Base-by-base conservation (phyloP, 2,113 vertebrate species). In the Poecilia latipinna region DNA sequence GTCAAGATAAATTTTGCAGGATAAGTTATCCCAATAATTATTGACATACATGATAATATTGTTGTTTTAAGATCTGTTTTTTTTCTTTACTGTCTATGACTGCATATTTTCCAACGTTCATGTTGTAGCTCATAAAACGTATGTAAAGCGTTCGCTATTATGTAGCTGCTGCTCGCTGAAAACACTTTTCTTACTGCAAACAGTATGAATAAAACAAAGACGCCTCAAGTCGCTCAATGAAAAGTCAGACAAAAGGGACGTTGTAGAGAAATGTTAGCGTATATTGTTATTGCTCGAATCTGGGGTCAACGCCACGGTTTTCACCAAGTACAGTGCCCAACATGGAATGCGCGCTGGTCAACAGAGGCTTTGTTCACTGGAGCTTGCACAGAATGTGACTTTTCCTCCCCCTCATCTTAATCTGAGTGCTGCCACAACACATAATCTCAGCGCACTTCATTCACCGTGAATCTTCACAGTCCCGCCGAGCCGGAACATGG, bases 311-410 rank as follows among this genome's bases (percentile, higher is more conserved):
- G 37, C 29, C 28, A 61, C 48, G 24, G 8, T 76, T 75, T 78
- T 76, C 61, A 77, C n/a, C 31, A 15, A 37, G 61, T 83, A 78
- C 81, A 86, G 75, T 78, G 32, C 4, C 29, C 72, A 79, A 68
- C 26, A 22, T 64, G 83, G 82, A 92, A 90, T 89, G 90, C 42
- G 63, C 33, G 71, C 74, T 39, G 61, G 44, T 92, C 82, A 92
- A 90, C 77, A 86, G 80, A 66, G 54, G 79, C 83, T 91, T 93
- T 92, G 90, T 93, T 91, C 80, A 48, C 29, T 39, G 68, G 70
- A 71, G 78, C 63, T 77, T 82, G 82, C 54, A 15, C 77, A 88
- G 80, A 92, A 93, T 91, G 91, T 70, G 83, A 87, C 86, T 85
- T 87, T 78, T 72, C 79, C 77, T 77, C 74, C 62, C 62, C 54